A percentile compares a stretch with the other conserved stretches of the same genome.
Conservation (phyloP, 2,888 invertebrate species). For the Harpalus rufipes region DNA sequence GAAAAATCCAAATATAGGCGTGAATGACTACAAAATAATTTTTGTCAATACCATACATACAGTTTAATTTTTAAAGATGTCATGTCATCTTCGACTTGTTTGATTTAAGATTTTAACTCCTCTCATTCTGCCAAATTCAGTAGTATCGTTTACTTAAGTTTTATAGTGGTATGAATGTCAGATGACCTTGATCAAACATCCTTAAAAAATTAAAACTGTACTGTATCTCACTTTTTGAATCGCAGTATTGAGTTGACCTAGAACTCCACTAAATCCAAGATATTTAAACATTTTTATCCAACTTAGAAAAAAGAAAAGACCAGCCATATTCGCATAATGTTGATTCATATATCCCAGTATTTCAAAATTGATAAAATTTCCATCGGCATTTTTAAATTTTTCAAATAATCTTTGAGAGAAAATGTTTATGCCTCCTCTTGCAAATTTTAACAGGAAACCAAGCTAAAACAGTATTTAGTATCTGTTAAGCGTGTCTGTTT, state of each 20-base stretch:
- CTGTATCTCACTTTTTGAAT: slow-evolving; percentile 77
- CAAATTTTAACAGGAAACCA: neutral
- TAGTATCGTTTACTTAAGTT: too few relatives aligned
- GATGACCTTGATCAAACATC: too few relatives aligned
- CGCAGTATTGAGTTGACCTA: slow-evolving; percentile 83
- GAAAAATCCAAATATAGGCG: neutral
- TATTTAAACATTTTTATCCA: slow-evolving; percentile 87
- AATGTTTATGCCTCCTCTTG: neutral
- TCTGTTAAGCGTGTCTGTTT: neutral
- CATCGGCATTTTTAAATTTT: slow-evolving; percentile 74
- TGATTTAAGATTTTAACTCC: too few relatives aligned
- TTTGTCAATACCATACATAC: slow-evolving; percentile 26
- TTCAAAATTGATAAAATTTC: slow-evolving; percentile 80
- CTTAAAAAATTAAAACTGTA: too few relatives aligned
- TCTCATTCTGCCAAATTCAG: too few relatives aligned
- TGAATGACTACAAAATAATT: neutral
- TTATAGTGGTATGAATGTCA: too few relatives aligned
- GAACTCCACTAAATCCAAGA: slow-evolving; percentile 84
- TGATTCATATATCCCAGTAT: slow-evolving; percentile 80
- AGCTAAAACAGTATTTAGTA: slow-evolving; percentile 32
- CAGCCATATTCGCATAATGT: slow-evolving; percentile 80
- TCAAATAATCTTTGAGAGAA: slow-evolving; percentile 73
- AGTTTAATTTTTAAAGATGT: too few relatives aligned
- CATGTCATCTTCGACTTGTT: too few relatives aligned
- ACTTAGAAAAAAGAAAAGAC: slow-evolving; percentile 81